phyloP scores from a whole-genome alignment of 1,140 invertebrate species.

The Drosophila subpulchrella region DNA sequence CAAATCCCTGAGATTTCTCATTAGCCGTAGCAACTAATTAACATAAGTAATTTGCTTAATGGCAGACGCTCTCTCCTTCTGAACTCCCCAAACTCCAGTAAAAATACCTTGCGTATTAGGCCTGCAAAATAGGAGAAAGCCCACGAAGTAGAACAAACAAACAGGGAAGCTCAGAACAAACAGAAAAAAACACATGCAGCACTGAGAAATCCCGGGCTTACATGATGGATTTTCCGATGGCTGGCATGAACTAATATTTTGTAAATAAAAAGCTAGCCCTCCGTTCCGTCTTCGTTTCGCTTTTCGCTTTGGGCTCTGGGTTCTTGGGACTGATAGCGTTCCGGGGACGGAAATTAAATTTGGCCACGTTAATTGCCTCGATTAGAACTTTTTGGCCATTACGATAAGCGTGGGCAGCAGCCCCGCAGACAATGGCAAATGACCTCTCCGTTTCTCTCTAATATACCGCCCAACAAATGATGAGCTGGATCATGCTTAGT shows the following conservation, averaged over 20 bases:
- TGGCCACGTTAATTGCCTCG: slow-evolving; percentile 79
- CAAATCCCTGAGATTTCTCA: slow-evolving; percentile 70
- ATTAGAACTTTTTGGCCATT: slow-evolving; percentile 80
- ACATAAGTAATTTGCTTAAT: slow-evolving; percentile 79
- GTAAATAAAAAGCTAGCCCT: slow-evolving; percentile 67
- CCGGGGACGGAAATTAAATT: slow-evolving; percentile 78
- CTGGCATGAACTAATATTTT: slow-evolving; percentile 71
- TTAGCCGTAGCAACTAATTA: slow-evolving; percentile 73
- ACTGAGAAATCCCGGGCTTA: slow-evolving; percentile 59
- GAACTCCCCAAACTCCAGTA: slow-evolving; percentile 42
- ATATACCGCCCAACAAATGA: slow-evolving; percentile 19
- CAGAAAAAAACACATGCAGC: slow-evolving; percentile 40
- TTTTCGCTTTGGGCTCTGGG: too few relatives aligned
- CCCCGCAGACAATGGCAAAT: slow-evolving; percentile 36
- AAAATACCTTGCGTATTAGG: slow-evolving; percentile 9
- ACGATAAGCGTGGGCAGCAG: slow-evolving; percentile 67
- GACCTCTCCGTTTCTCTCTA: slow-evolving; percentile 25
- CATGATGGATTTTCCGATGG: slow-evolving; percentile 76
- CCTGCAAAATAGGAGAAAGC: slow-evolving; percentile 1
- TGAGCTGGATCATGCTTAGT: slow-evolving; percentile 27
- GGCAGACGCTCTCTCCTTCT: slow-evolving; percentile 33
- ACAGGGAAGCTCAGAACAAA: slow-evolving; percentile 38
- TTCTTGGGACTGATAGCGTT: slow-evolving; percentile 54
- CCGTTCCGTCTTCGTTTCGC: slow-evolving; percentile 19
- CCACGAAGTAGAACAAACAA: slow-evolving; percentile 50